Percentiles rank a stretch among this genome's conserved stretches.
phyloP scores from a whole-genome alignment of 2,888 invertebrate species.

The Oxytorus armatus region DNA sequence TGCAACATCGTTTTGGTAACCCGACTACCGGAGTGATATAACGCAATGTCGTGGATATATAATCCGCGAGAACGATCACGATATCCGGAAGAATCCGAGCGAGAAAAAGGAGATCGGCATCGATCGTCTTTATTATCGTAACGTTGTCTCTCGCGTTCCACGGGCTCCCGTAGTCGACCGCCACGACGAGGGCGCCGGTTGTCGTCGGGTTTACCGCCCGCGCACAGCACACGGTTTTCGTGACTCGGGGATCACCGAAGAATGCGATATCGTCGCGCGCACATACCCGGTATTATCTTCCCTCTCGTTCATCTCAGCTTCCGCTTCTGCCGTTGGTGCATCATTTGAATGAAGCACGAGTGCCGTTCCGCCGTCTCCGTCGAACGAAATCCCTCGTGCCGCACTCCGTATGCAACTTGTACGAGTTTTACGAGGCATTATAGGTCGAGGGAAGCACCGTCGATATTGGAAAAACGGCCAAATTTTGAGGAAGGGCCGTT shows the following conservation, averaged over 20 bases:
- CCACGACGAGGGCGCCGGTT: constrained; percentile 49
- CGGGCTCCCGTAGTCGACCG: constrained; percentile 65
- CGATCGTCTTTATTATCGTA: constrained; percentile 36
- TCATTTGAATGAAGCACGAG: constrained; percentile 79
- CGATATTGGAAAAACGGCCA: no score
- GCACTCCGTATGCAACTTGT: constrained; percentile 71
- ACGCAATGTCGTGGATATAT: not conserved
- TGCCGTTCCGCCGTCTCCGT: constrained; percentile 75
- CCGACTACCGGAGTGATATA: not conserved
- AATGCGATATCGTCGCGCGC: constrained; percentile 67
- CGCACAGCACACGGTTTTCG: constrained; percentile 63
- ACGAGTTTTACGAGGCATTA: constrained; percentile 66
- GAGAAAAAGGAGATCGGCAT: constrained; percentile 38
- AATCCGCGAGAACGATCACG: constrained; percentile 56
- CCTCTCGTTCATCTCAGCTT: constrained; percentile 51
- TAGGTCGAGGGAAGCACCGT: no score
- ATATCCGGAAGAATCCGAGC: constrained; percentile 40
- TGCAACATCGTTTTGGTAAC: not conserved
- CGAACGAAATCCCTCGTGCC: constrained; percentile 74
- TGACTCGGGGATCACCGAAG: constrained; percentile 68
- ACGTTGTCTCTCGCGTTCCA: not conserved
- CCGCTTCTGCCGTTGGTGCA: constrained; percentile 42
- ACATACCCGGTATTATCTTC: not conserved
- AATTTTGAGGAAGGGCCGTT: no score
- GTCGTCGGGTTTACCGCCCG: constrained; percentile 57